Conservation (phyloP, 2,797 vertebrate genomes). For the Brotula barbata region DNA sequence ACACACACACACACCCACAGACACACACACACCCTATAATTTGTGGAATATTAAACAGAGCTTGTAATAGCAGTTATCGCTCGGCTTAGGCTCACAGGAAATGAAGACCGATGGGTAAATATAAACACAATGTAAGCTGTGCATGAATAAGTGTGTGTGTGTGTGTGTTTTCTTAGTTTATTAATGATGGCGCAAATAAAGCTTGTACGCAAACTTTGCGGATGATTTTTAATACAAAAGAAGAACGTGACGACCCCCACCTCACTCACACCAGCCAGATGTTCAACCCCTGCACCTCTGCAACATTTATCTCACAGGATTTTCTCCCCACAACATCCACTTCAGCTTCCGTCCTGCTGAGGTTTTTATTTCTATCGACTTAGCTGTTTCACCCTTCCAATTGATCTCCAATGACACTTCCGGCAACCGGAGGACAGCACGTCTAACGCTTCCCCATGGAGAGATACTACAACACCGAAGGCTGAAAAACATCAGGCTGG, state of each 20-base stretch:
- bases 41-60: slow-evolving; percentile 49
- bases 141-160: slow-evolving; percentile 10
- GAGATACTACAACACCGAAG: slow-evolving; percentile 23
- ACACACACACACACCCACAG: too few species aligned
- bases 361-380: slow-evolving; percentile 4
- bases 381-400: slow-evolving; percentile 2
- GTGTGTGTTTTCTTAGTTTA: slow-evolving; percentile 8
- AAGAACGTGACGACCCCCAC: slow-evolving; percentile 13
- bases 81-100: slow-evolving; percentile 50
- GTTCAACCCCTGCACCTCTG: neutral
- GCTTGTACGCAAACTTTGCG: slow-evolving; percentile 31
- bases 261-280: slow-evolving; percentile 38
- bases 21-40: slow-evolving; percentile 22
- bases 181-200: slow-evolving; percentile 31
- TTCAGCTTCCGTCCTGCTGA: slow-evolving; percentile 9
- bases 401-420: slow-evolving; percentile 23
- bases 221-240: too few species aligned
- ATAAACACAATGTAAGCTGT: slow-evolving; percentile 32
- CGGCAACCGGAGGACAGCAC: slow-evolving; percentile 10
- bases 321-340: slow-evolving; percentile 18
- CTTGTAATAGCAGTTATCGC: slow-evolving; percentile 15
- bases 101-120: slow-evolving; percentile 56
- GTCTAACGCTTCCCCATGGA: slow-evolving; percentile 15
- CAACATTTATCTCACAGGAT: slow-evolving; percentile 4
- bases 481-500: slow-evolving; percentile 13